Conservation (phyloP, 2,888 invertebrate species). For the Aspidapion aeneum region DNA sequence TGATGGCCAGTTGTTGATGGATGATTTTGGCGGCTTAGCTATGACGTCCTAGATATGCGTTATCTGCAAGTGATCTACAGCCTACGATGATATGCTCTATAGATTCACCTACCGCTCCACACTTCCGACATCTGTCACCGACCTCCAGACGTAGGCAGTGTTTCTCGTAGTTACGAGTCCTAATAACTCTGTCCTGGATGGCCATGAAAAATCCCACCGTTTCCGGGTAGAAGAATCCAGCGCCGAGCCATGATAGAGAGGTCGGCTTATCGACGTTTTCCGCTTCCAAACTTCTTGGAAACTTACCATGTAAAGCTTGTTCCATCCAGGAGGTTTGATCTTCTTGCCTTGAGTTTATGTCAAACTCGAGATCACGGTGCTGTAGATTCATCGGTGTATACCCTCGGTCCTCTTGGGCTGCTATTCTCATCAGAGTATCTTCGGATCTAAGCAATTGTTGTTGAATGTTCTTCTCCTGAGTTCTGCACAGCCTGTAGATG, state of each 20-base stretch:
- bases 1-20: neutral
- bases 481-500: neutral
- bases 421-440: neutral
- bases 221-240: neutral
- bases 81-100: too few relatives aligned
- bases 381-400: too few relatives aligned
- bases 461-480: too few relatives aligned
- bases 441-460: neutral
- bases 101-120: too few relatives aligned
- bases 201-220: neutral
- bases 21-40: neutral
- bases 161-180: neutral
- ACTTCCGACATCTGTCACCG: too few relatives aligned
- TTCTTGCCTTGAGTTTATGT: neutral
- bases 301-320: neutral
- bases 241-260: neutral
- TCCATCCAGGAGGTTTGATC: neutral
- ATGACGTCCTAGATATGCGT: too few relatives aligned
- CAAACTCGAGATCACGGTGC: neutral
- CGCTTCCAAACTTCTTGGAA: neutral
- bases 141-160: neutral
- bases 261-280: neutral
- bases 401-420: neutral
- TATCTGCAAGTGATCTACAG: too few relatives aligned
- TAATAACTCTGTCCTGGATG: too few relatives aligned